These are phyloP conservation scores for Ptychochromis oligacanthus DNA, from an alignment of 2,113 vertebrate species.

Conservation along the genomic window DNA sequence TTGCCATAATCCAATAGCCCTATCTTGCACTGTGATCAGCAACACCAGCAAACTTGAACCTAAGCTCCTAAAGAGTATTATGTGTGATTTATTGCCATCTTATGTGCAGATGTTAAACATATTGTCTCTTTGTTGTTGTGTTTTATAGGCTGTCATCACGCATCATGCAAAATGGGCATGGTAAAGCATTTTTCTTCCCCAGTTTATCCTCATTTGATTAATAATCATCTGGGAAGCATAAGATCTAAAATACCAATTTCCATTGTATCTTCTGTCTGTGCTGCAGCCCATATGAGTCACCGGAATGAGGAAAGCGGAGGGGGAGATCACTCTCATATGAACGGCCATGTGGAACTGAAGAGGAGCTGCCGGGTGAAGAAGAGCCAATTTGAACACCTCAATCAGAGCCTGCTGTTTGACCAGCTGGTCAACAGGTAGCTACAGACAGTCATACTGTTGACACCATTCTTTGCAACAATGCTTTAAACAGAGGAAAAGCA, in stretches of 20 bases:
- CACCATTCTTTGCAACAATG: neutral
- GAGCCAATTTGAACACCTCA: constrained; percentile 97
- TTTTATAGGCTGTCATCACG: constrained; percentile 91
- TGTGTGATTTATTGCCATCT: neutral
- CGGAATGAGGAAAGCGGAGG: constrained; percentile 89
- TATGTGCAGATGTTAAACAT: neutral
- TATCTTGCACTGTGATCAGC: neutral
- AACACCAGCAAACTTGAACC: neutral
- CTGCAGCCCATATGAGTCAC: constrained; percentile 89
- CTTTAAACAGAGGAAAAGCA: neutral
- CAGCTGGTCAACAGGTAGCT: constrained; percentile 96
- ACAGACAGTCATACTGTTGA: neutral
- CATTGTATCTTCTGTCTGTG: constrained; percentile 26
- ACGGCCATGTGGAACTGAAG: constrained; percentile 94
- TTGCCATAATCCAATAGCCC: neutral
- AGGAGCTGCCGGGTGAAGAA: constrained; percentile 95
- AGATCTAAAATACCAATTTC: neutral
- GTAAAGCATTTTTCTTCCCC: constrained; percentile 75
- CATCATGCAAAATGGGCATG: constrained; percentile 92
- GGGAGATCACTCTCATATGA: constrained; percentile 92
- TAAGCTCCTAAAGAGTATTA: neutral
- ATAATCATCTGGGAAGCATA: neutral
- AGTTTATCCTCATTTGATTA: neutral
- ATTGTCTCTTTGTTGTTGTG: constrained; percentile 38
- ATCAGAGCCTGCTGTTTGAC: constrained; percentile 98